A percentile compares a stretch with the other conserved stretches of the same genome.
phyloP scores from a whole-genome alignment of 2,888 invertebrate genomes.

The Idaea dimidiata region DNA sequence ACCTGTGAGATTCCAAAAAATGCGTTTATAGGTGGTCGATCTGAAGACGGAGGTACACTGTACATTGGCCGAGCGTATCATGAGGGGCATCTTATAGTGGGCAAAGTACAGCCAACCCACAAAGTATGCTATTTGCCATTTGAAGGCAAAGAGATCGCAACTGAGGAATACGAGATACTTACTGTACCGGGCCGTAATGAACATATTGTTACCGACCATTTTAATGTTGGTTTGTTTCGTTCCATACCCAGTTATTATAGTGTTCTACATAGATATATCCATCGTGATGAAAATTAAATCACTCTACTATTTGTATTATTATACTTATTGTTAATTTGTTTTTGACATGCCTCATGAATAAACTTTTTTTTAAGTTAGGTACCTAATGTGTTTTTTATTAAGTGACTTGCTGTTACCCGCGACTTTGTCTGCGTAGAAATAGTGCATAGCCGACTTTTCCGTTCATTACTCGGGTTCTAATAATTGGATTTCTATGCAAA shows the following conservation, averaged over 20 bases:
- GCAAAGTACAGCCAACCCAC: conserved; percentile 86
- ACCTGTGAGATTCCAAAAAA: conserved; percentile 84
- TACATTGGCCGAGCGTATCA: conserved; percentile 85
- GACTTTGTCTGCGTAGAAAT: no score
- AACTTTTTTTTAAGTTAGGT: no score
- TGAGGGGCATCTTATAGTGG: conserved; percentile 87
- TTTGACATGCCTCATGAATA: no score
- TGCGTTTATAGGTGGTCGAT: conserved; percentile 83
- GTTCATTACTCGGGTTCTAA: no score
- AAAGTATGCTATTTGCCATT: conserved; percentile 87
- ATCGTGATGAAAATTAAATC: no score
- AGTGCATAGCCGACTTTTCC: no score
- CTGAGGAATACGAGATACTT: conserved; percentile 47
- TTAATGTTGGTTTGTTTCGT: background rate
- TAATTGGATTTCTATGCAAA: no score
- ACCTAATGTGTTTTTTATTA: no score
- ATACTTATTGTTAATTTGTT: no score
- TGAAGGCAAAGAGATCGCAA: conserved; percentile 40
- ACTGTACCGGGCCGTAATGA: conserved; percentile 34
- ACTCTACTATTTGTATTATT: no score
- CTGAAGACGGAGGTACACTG: conserved; percentile 71
- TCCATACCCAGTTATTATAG: background rate
- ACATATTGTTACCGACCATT: conserved; percentile 18
- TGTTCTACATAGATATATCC: no score
- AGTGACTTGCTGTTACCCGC: no score